Base-by-base conservation (phyloP, 2,797 vertebrate genomes). In the Artibeus lituratus region DNA sequence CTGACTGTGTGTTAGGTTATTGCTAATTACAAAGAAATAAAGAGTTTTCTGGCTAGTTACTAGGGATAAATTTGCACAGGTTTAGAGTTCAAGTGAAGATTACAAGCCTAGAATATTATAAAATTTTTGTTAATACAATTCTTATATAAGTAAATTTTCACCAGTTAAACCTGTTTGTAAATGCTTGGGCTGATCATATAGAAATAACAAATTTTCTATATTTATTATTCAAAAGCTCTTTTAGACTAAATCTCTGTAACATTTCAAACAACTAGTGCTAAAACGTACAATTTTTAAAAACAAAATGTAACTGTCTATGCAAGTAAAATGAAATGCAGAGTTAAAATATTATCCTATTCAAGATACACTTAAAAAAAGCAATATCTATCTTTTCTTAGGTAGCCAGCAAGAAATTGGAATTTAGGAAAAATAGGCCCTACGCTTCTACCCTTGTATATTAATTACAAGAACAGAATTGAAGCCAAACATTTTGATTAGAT, bases 1-100 rank as follows among this genome's bases (percentile, higher is more conserved):
- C 22, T 89, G 14, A 72, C 16, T 86, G 44, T 86, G 42, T 94
- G 15, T 67, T 35, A 77, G 19, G 32, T 89, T 77, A 83, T 51
- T 82, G 35, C n/a, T 59, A 72, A 83, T 67, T 83, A 35, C 24
- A 84, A 96, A 88, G 49, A 93, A 88, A 87, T 53, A 85, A 91
- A 72, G 26, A 49, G 4, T 32, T 83, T 92, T 90, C 81, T 82
- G 14, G 24, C 5, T n/a, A 94, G 82, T 90, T 83, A 76, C 14
- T 49, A 90, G 12, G 7, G 78, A 65, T 49, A 90, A 73, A 77
- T 85, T 16, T 74, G 5, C 51, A 90, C 92, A 94, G 24, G 1
- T 53, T 19, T n/a, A 77, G 87, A 93, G 87, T 90, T 85, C 62
- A 94, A 87, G 26, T 77, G 7, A 53, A 74, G 14, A 78, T 29